A percentile compares a stretch with the other conserved stretches of the same genome.
Conservation (phyloP, 2,888 invertebrate genomes). For the Lordiphosa fenestrarum region DNA sequence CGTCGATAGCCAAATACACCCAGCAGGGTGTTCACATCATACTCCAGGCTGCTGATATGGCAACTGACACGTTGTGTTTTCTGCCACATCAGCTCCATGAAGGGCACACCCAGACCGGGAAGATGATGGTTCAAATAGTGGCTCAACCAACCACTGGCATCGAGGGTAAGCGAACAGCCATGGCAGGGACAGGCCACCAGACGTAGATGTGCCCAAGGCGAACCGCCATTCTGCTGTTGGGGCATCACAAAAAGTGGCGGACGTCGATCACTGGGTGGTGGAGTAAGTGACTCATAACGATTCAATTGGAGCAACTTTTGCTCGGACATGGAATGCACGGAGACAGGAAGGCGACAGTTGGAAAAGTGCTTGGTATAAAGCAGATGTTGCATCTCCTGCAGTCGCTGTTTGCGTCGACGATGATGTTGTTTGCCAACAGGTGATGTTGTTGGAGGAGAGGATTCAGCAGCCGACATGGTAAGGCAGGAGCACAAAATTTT, state of each 20-base stretch:
- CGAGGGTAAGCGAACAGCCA: slow-evolving; percentile 12
- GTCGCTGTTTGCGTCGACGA: slow-evolving; percentile 14
- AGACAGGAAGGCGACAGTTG: slow-evolving; percentile 12
- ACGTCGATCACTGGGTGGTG: slow-evolving; percentile 5
- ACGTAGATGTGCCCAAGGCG: slow-evolving; percentile 10
- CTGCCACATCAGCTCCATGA: slow-evolving; percentile 4
- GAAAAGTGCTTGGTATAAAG: slow-evolving; percentile 19
- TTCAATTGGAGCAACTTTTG: slow-evolving; percentile 3
- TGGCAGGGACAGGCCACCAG: slow-evolving; percentile 17
- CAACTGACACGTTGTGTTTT: slow-evolving; percentile 4
- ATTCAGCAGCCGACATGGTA: no score
- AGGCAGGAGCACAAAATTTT: no score
- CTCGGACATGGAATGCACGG: slow-evolving; percentile 14
- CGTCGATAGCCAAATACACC: slow-evolving; percentile 49
- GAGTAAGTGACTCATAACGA: slow-evolving; percentile 1
- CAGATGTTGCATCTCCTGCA: slow-evolving; percentile 4
- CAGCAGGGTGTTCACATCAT: slow-evolving; percentile 14
- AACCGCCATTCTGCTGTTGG: neutral
- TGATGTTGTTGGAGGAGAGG: no score
- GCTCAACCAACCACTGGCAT: slow-evolving; percentile 12
- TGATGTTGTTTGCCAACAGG: no score
- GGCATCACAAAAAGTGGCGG: slow-evolving; percentile 1
- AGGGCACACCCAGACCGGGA: slow-evolving; percentile 7
- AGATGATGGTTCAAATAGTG: slow-evolving; percentile 19
- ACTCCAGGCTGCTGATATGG: slow-evolving; percentile 20